A percentile compares a stretch with the other conserved stretches of the same genome.
Conservation (phyloP, 2,888 invertebrate genomes). For the Oegoconia quadripuncta region DNA sequence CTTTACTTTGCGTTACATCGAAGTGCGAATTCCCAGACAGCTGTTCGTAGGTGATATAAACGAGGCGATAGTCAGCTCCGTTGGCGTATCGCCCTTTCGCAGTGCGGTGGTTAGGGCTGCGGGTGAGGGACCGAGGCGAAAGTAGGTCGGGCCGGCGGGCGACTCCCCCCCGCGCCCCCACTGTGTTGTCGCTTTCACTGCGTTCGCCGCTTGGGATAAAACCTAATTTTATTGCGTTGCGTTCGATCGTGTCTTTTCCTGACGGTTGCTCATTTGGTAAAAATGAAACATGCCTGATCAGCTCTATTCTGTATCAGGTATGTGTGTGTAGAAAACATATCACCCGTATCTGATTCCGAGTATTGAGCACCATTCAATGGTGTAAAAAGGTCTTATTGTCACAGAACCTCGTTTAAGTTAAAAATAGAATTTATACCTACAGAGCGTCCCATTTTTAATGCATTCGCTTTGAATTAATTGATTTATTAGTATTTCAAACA, state of each 20-base stretch:
- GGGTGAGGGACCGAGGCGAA: constrained; percentile 45
- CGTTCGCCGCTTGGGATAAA: constrained; percentile 57
- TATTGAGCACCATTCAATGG: no score
- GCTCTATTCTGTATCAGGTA: neutral
- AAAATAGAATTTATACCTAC: no score
- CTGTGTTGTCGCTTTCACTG: constrained; percentile 62
- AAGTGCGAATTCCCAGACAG: constrained; percentile 46
- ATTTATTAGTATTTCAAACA: no score
- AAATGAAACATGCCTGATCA: constrained; percentile 13
- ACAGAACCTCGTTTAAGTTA: no score
- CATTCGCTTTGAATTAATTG: no score
- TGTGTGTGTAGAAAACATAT: no score
- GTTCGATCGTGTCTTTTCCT: constrained; percentile 59
- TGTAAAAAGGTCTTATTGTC: no score
- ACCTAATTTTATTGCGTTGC: constrained; percentile 69
- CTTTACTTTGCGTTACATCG: constrained; percentile 47
- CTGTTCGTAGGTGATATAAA: constrained; percentile 36
- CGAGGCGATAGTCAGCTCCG: constrained; percentile 36
- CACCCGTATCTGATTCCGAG: no score
- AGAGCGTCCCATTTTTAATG: no score
- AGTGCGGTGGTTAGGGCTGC: constrained; percentile 32
- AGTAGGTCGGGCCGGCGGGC: constrained; percentile 56
- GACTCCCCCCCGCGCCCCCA: constrained; percentile 32
- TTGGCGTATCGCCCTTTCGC: constrained; percentile 26
- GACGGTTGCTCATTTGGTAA: constrained; percentile 39